These are phyloP conservation scores for Pediacus dermestoides DNA, from an alignment of 2,888 invertebrate genomes.

Conservation along the genomic window DNA sequence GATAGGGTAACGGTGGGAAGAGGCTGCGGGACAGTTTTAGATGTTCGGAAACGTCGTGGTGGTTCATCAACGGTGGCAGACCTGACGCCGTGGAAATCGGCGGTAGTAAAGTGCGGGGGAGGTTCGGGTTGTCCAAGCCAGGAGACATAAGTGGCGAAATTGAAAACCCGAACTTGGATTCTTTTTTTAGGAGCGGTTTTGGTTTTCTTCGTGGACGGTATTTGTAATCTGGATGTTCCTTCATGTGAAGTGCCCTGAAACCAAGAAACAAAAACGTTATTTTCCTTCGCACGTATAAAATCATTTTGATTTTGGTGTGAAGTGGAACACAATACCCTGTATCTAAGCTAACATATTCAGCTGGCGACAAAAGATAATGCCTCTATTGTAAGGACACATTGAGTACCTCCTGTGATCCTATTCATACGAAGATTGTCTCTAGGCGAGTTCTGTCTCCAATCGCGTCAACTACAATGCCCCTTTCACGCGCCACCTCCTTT, in stretches of 20 bases:
- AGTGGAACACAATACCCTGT: slow-evolving; percentile 33
- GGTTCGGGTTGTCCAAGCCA: slow-evolving; percentile 45
- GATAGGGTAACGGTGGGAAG: slow-evolving; percentile 70
- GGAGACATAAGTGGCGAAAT: slow-evolving; percentile 63
- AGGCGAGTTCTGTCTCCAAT: slow-evolving; percentile 42
- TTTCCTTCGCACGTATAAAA: slow-evolving; percentile 3
- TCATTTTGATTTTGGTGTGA: background rate
- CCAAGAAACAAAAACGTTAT: slow-evolving; percentile 12
- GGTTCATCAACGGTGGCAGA: slow-evolving; percentile 53
- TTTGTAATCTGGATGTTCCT: slow-evolving; percentile 90
- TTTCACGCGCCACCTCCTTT: slow-evolving; percentile 49
- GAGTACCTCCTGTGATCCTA: slow-evolving; percentile 51
- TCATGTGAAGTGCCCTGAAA: slow-evolving; percentile 86
- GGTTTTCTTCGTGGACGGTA: slow-evolving; percentile 85
- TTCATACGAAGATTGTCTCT: slow-evolving; percentile 47
- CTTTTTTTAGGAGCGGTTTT: slow-evolving; percentile 78
- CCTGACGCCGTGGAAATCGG: slow-evolving; percentile 51
- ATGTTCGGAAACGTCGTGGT: slow-evolving; percentile 52
- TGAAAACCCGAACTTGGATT: slow-evolving; percentile 69
- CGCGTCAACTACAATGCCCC: slow-evolving; percentile 44
- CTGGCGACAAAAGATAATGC: slow-evolving; percentile 53
- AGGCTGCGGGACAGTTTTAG: slow-evolving; percentile 64
- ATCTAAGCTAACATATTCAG: slow-evolving; percentile 48
- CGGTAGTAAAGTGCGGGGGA: slow-evolving; percentile 53
- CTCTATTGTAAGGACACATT: slow-evolving; percentile 48